A percentile compares a stretch with the other conserved stretches of the same genome.
Conservation (phyloP, 1,140 invertebrate species). For the Cydia splendana region DNA sequence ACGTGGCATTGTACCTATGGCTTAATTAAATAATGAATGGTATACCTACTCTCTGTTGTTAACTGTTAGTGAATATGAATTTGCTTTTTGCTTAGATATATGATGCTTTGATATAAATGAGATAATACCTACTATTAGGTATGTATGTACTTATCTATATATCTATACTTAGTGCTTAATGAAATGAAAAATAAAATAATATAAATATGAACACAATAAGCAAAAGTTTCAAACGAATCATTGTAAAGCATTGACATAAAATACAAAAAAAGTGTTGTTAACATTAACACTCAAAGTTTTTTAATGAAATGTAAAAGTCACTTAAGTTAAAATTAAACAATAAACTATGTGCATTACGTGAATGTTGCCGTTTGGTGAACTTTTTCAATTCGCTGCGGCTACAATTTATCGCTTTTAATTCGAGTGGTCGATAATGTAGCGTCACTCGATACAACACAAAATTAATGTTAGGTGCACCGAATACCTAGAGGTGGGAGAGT, state of each 20-base stretch:
- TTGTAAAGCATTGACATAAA: neutral
- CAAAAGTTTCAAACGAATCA: neutral
- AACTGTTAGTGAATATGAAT: no score
- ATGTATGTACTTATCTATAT: no score
- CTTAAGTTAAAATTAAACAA: conserved; percentile 27
- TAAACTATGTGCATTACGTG: conserved; percentile 16
- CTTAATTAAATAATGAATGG: no score
- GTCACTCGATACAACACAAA: conserved; percentile 40
- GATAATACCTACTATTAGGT: no score
- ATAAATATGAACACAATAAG: neutral
- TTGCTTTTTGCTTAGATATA: no score
- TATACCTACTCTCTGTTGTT: no score
- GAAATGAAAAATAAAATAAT: no score
- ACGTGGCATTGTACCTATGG: no score
- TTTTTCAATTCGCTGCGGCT: conserved; percentile 39
- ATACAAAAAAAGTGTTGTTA: neutral
- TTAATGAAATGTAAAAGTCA: conserved; percentile 6
- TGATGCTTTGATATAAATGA: no score
- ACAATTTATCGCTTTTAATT: conserved; percentile 44
- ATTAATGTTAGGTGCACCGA: conserved; percentile 38
- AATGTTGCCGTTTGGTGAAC: conserved; percentile 33
- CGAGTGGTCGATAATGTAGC: conserved; percentile 37
- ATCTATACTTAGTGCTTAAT: no score
- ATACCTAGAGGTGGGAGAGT: conserved; percentile 15
- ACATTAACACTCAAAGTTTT: neutral